A percentile compares a stretch with the other conserved stretches of the same genome.
These are phyloP conservation scores for Pavo muticus DNA, from an alignment of 2,113 vertebrate species.

Conservation along the genomic window DNA sequence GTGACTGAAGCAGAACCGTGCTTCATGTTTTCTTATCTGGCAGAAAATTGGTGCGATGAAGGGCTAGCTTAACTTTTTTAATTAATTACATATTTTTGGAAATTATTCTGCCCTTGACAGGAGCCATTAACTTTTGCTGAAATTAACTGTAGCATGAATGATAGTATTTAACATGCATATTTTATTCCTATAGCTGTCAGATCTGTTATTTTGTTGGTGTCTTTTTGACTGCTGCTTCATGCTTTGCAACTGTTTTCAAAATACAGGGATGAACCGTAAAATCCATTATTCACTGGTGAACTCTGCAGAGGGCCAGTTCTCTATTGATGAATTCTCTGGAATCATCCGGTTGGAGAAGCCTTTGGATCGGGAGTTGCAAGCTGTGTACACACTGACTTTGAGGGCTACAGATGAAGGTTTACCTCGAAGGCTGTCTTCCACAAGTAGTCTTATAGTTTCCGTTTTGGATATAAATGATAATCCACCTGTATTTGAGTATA, in stretches of 20 bases:
- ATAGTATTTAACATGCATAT: neutral
- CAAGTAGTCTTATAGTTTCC: slow-evolving; percentile 85
- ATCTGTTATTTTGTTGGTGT: neutral
- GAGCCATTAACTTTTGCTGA: neutral
- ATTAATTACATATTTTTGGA: neutral
- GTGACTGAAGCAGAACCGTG: neutral
- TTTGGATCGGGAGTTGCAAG: slow-evolving; percentile 90
- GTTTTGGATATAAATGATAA: slow-evolving; percentile 98
- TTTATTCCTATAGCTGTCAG: neutral
- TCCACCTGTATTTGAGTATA: slow-evolving; percentile 93
- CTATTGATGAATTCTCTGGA: slow-evolving; percentile 89
- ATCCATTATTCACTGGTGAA: slow-evolving; percentile 87
- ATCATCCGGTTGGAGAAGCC: slow-evolving; percentile 87
- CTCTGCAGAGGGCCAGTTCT: slow-evolving; percentile 92
- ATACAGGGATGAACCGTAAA: slow-evolving; percentile 87
- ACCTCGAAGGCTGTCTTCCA: slow-evolving; percentile 83
- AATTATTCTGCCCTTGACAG: neutral
- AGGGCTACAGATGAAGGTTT: slow-evolving; percentile 89
- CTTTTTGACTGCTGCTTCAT: neutral
- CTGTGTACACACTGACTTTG: slow-evolving; percentile 85
- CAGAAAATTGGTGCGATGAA: neutral
- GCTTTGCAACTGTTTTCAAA: slow-evolving; percentile 4
- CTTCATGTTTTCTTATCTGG: neutral
- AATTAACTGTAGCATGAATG: neutral
- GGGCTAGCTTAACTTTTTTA: neutral